Base-by-base conservation (phyloP, 2,888 invertebrate species). In the Plebejus melissa region DNA sequence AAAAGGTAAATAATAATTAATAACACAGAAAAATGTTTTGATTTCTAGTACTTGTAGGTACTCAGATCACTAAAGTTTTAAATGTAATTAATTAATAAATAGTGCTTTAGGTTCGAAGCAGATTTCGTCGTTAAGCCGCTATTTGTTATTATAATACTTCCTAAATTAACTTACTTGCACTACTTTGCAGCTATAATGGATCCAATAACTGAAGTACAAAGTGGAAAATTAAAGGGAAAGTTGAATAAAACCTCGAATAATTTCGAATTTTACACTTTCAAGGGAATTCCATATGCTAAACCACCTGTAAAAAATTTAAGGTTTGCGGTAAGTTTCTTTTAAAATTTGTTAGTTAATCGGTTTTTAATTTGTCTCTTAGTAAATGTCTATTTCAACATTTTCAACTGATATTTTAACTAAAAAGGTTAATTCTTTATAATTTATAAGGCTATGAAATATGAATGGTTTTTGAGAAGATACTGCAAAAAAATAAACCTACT, bases 231-330 rank as follows among this genome's bases (percentile, higher is more conserved):
- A 70, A 85, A 88, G 77, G 95, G 95, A 0, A 84, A 85, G 75
- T 79, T 88, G 75, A 81, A 84, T 9, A 84, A 83, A 74, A 88
- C 91, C 60, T 82, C 84, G 0, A 90, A 88, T 80, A 88, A 90
- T 7, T 81, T 85, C 71, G 76, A 86, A 58, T 95, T 90, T 81
- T 89, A 86, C 78, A 87, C 87, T 38, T 95, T 94, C 80, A 90
- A 92, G 78, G 94, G 94, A 1, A 91, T 95, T 72, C 95, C 95
- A 0, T 95, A 94, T 80, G 95, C 95, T 1, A 90, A 91, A 76
- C 94, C 95, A 36, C 95, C 95, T 22, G 74, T 94, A 41, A 94
- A 86, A 50, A 85, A 87, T 28, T 79, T 90, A 75, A 83, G 90
- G 81, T 90, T 90, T 82, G 77, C 84, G 78, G 90, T 90, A 82